Percentiles rank a stretch among this genome's conserved stretches.
phyloP scores from a whole-genome alignment of 2,888 invertebrate species.

The Arge pagana region DNA sequence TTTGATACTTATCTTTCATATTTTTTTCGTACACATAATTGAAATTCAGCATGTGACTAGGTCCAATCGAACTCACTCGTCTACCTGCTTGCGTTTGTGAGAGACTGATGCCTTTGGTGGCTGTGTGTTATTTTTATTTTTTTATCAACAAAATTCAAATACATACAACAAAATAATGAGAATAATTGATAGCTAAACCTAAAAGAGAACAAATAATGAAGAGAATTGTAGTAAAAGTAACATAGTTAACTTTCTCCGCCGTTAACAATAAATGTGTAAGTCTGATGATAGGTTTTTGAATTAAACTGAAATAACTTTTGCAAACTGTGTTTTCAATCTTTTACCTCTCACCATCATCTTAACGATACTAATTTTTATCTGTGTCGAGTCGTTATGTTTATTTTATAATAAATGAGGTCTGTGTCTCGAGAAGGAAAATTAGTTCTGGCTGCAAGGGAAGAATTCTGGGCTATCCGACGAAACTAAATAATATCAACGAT shows the following conservation, averaged over 20 bases:
- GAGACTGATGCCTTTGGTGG: slow-evolving; percentile 15
- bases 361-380: background rate
- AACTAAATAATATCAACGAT: background rate
- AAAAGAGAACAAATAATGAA: background rate
- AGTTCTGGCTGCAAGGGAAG: slow-evolving; percentile 19
- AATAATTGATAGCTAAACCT: too few relatives aligned
- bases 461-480: background rate
- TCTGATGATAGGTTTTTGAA: slow-evolving; percentile 29
- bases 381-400: slow-evolving; percentile 4
- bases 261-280: slow-evolving; percentile 10
- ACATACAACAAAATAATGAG: background rate
- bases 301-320: slow-evolving; percentile 36
- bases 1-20: background rate
- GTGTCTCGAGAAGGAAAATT: slow-evolving; percentile 29
- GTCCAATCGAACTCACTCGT: background rate
- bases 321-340: slow-evolving; percentile 18
- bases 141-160: slow-evolving; percentile 25
- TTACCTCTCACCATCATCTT: background rate
- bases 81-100: background rate
- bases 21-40: background rate
- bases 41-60: background rate
- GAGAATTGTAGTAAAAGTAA: slow-evolving; percentile 12
- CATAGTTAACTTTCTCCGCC: background rate
- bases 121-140: slow-evolving; percentile 29
- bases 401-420: slow-evolving; percentile 20